Evolutionary conservation across 2,888 invertebrate species (phyloP).

Genomic region (Meandrusa payeni): DNA sequence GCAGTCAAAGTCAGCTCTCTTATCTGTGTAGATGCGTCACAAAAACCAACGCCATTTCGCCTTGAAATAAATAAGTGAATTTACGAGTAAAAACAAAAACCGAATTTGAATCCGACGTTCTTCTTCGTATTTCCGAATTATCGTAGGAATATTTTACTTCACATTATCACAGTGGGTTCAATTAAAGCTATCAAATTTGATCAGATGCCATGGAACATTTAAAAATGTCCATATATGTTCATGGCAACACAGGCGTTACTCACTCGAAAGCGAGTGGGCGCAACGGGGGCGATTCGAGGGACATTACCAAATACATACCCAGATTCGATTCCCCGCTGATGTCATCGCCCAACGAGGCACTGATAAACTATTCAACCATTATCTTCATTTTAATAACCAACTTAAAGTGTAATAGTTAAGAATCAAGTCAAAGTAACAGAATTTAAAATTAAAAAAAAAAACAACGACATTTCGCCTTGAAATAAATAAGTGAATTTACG

Average conservation of each 20-base stretch:
- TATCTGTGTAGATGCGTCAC: no score
- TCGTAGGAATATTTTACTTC: no score
- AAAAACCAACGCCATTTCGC: no score
- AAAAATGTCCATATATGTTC: conserved; percentile 21
- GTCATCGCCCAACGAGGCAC: conserved; percentile 14
- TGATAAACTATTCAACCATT: background rate
- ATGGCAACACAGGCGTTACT: conserved; percentile 17
- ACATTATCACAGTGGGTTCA: background rate
- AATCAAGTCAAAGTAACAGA: no score
- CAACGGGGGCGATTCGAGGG: conserved; percentile 22
- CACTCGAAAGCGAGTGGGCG: conserved; percentile 23
- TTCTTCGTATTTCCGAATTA: no score
- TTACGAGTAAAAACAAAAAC: no score
- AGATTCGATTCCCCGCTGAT: conserved; percentile 21
- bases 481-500: background rate
- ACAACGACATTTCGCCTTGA: background rate
- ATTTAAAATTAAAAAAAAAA: background rate
- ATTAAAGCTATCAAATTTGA: background rate
- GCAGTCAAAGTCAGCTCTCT: no score
- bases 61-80: no score
- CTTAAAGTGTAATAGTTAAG: no score
- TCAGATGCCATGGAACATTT: background rate
- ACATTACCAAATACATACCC: conserved; percentile 25
- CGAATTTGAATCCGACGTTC: no score
- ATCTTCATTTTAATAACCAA: no score